A percentile compares a stretch with the other conserved stretches of the same genome.
Conservation (phyloP, 2,888 invertebrate species). For the Ennomos erosarius region DNA sequence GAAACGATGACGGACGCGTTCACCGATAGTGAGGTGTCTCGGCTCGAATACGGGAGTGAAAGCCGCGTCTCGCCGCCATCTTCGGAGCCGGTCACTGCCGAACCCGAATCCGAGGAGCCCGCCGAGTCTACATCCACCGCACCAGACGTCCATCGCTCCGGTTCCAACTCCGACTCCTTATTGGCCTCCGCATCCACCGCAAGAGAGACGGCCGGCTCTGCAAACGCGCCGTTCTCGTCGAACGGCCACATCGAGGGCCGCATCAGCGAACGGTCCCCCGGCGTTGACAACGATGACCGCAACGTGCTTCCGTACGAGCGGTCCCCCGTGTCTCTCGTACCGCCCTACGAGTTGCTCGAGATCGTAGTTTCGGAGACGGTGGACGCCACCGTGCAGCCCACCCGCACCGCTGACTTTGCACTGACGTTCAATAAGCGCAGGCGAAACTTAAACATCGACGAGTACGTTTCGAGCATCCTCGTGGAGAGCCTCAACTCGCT, state of each 20-base stretch:
- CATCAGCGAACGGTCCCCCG: slow-evolving; percentile 50
- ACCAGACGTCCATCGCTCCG: slow-evolving; percentile 44
- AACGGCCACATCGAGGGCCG: slow-evolving; percentile 49
- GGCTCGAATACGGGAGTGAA: slow-evolving; percentile 33
- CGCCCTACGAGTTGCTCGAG: slow-evolving; percentile 71
- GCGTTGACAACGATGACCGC: slow-evolving; percentile 53
- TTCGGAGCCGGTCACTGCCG: slow-evolving; percentile 2
- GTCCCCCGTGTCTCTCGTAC: slow-evolving; percentile 46
- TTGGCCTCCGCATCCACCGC: slow-evolving; percentile 61
- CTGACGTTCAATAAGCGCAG: slow-evolving; percentile 28
- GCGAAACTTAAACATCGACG: slow-evolving; percentile 70
- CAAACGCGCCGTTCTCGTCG: slow-evolving; percentile 34
- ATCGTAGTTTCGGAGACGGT: slow-evolving; percentile 76
- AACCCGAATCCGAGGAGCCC: slow-evolving; percentile 4
- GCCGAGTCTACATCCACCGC: slow-evolving; percentile 40
- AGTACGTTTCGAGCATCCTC: slow-evolving; percentile 81
- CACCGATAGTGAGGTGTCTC: slow-evolving; percentile 49
- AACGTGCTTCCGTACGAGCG: slow-evolving; percentile 48
- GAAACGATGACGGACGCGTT: slow-evolving; percentile 40
- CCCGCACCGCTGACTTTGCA: slow-evolving; percentile 26
- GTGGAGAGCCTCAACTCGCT: slow-evolving; percentile 81
- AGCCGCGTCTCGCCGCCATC: slow-evolving; percentile 35
- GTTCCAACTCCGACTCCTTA: slow-evolving; percentile 57
- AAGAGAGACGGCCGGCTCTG: slow-evolving; percentile 47
- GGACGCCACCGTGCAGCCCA: slow-evolving; percentile 47